Conservation (phyloP, 1,140 invertebrate genomes). For the Drosophila jambulina region DNA sequence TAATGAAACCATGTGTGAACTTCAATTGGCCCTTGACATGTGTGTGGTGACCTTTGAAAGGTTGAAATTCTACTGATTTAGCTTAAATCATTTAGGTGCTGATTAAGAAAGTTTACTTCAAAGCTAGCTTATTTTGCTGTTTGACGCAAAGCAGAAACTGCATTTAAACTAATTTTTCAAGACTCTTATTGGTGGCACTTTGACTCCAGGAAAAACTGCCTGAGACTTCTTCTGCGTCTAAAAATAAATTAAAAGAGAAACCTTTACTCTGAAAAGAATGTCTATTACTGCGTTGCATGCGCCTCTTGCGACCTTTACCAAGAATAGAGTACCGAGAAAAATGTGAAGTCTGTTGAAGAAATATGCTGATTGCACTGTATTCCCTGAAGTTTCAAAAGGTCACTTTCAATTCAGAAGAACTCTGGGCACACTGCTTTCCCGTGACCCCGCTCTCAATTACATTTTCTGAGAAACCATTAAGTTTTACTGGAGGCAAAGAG, state of each 20-base stretch:
- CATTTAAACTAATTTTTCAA: neutral
- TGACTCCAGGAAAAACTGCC: neutral
- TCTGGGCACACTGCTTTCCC: neutral
- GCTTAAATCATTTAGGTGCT: neutral
- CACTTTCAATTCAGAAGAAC: neutral
- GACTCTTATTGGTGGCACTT: neutral
- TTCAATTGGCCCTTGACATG: constrained; percentile 41
- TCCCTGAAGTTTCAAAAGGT: neutral
- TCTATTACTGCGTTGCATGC: neutral
- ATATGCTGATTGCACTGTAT: too few relatives aligned
- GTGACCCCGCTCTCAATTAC: neutral
- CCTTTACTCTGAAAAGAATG: neutral
- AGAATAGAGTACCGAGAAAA: neutral
- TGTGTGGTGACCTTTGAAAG: constrained; percentile 9
- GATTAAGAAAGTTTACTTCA: neutral
- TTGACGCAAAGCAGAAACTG: neutral
- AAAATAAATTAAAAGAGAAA: neutral
- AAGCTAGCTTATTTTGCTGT: neutral
- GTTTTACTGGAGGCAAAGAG: constrained; percentile 15
- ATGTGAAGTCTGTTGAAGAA: neutral
- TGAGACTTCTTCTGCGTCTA: neutral
- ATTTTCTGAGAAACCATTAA: constrained; percentile 18
- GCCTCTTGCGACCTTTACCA: too few relatives aligned
- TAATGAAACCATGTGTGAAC: constrained; percentile 31
- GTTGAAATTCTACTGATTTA: constrained; percentile 5